Conservation (phyloP, 2,888 invertebrate genomes). For the Macrosiphum euphorbiae region DNA sequence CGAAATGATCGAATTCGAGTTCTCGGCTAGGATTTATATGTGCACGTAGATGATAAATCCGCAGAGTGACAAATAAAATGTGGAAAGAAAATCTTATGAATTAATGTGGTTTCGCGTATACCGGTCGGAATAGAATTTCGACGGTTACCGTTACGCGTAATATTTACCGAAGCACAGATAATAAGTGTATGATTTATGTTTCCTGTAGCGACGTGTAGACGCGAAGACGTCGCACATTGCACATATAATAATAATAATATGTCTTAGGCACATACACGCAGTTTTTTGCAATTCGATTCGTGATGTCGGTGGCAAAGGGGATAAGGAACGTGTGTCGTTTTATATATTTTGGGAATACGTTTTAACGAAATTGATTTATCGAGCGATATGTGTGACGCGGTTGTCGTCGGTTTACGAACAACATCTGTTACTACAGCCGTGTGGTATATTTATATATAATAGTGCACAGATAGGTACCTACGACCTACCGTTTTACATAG, state of each 20-base stretch:
- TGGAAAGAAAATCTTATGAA: not conserved
- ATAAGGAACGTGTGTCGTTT: not conserved
- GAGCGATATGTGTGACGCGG: not conserved
- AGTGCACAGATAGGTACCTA: not conserved
- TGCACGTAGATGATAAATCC: not conserved
- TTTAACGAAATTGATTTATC: conserved; percentile 41
- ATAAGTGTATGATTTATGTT: not conserved
- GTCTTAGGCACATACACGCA: not conserved
- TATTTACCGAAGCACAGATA: conserved; percentile 11
- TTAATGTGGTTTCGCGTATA: not conserved
- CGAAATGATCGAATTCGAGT: not conserved
- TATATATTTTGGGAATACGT: not conserved
- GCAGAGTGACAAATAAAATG: not conserved
- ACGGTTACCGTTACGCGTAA: not conserved
- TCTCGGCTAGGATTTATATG: not conserved
- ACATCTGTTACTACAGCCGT: conserved; percentile 14
- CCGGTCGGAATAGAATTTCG: not conserved
- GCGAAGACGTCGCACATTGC: not conserved
- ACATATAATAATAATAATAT: not conserved
- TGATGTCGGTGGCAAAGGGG: no score
- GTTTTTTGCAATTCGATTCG: not conserved
- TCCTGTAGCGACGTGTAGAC: not conserved
- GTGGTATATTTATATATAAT: no score
- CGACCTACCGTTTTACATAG: not conserved
- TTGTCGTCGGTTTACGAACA: not conserved